phyloP scores from a whole-genome alignment of 2,797 vertebrate genomes.

The Rhinatrema bivittatum region DNA sequence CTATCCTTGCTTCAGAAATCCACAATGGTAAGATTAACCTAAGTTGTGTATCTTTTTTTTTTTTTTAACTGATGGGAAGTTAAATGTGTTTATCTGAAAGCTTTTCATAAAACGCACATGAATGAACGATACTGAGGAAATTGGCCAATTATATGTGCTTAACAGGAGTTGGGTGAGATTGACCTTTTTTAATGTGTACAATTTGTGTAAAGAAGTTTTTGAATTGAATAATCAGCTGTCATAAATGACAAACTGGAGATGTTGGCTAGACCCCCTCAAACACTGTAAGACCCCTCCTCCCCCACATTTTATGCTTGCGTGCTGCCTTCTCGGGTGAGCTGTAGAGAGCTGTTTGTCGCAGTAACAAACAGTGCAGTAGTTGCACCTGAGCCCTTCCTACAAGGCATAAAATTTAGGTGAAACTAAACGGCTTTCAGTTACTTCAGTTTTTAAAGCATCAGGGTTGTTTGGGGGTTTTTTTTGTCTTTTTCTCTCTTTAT shows the following conservation, averaged over 20 bases:
- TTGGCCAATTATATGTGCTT: slow-evolving; percentile 78
- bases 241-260: slow-evolving; percentile 89
- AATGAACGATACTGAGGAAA: slow-evolving; percentile 56
- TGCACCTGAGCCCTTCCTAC: slow-evolving; percentile 73
- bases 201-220: slow-evolving; percentile 93
- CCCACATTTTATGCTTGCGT: slow-evolving; percentile 22
- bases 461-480: slow-evolving; percentile 46
- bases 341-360: slow-evolving; percentile 68
- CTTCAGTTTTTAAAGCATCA: slow-evolving; percentile 55
- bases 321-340: slow-evolving; percentile 70
- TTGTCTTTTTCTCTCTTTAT: too few species aligned
- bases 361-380: slow-evolving; percentile 71
- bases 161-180: slow-evolving; percentile 61
- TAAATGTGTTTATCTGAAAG: slow-evolving; percentile 45
- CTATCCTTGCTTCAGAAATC: neutral
- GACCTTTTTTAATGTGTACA: slow-evolving; percentile 90
- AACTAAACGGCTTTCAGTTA: slow-evolving; percentile 56
- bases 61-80: slow-evolving; percentile 21
- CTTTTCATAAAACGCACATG: slow-evolving; percentile 42
- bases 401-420: slow-evolving; percentile 78
- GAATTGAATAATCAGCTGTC: slow-evolving; percentile 89
- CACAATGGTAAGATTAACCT: neutral
- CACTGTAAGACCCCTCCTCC: slow-evolving; percentile 54
- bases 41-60: neutral
- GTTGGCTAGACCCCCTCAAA: slow-evolving; percentile 70